Percentiles rank a stretch among this genome's conserved stretches.
Conservation (phyloP, 2,888 invertebrate genomes). For the Stomorhina lunata region DNA sequence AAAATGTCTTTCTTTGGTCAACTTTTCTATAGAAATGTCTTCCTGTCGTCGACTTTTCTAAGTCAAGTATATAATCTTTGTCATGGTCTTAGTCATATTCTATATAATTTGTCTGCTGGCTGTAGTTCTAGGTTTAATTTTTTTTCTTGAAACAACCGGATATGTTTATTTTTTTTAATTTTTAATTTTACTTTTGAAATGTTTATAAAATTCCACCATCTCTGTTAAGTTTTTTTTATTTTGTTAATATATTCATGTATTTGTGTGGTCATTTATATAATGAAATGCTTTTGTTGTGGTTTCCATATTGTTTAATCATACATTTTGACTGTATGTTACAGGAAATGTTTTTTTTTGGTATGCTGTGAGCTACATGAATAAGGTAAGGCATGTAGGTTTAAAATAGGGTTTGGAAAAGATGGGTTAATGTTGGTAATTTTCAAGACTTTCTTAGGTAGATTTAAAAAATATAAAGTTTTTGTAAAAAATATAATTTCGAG, state of each 20-base stretch:
- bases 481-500: too few species aligned
- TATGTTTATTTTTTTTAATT: constrained; percentile 6
- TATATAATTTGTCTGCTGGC: too few species aligned
- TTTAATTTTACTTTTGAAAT: constrained; percentile 1
- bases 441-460: neutral
- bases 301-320: constrained; percentile 41
- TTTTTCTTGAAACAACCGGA: constrained; percentile 4
- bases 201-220: constrained; percentile 32
- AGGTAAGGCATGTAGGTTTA: neutral
- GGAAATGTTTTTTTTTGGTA: neutral
- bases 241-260: constrained; percentile 42
- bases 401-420: neutral
- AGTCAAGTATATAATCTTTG: too few species aligned
- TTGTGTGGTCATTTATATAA: constrained; percentile 59
- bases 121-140: neutral
- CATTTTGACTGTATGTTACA: constrained; percentile 1
- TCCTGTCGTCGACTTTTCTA: too few species aligned
- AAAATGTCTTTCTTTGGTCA: too few species aligned
- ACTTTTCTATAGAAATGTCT: too few species aligned
- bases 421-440: neutral
- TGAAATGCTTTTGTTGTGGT: constrained; percentile 65
- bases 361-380: neutral
- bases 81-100: too few species aligned
- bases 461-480: too few species aligned
- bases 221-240: neutral